phyloP scores from a whole-genome alignment of 2,888 invertebrate genomes.

The Orthonychiurus folsomi region DNA sequence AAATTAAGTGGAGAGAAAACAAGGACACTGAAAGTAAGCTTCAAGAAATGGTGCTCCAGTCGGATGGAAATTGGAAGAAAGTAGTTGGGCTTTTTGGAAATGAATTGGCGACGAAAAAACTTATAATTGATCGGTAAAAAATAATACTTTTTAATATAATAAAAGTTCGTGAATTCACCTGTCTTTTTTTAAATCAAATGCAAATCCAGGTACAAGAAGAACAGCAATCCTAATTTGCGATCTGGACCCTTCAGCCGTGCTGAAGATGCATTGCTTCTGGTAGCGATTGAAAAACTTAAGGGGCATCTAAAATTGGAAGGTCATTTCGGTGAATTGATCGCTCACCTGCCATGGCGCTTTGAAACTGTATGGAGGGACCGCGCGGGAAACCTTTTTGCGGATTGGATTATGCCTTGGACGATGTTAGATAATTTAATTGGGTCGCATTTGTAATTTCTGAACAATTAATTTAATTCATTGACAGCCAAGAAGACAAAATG shows the following conservation, averaged over 20 bases:
- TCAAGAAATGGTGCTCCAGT: conserved; percentile 12
- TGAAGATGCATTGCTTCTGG: conserved; percentile 33
- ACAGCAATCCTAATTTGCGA: conserved; percentile 26
- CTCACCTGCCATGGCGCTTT: conserved; percentile 37
- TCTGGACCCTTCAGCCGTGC: conserved; percentile 34
- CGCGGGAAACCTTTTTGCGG: conserved; percentile 35
- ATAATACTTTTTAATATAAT: background rate
- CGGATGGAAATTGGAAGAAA: conserved; percentile 29
- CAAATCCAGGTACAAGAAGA: conserved; percentile 29
- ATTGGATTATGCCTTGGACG: conserved; percentile 39
- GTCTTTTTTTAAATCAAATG: background rate
- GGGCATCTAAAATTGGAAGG: conserved; percentile 29
- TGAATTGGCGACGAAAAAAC: conserved; percentile 25
- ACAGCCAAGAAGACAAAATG: conserved; percentile 35
- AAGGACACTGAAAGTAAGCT: conserved; percentile 20
- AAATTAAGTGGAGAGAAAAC: conserved; percentile 23
- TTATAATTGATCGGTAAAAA: conserved; percentile 23
- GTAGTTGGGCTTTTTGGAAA: conserved; percentile 23
- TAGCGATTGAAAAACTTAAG: conserved; percentile 32
- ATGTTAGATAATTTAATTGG: conserved; percentile 21
- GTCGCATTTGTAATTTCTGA: background rate
- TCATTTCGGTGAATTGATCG: conserved; percentile 32
- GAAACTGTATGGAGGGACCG: conserved; percentile 38
- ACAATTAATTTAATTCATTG: conserved; percentile 7
- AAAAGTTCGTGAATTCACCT: background rate